Evolutionary conservation across 64 coral and sea anemone species (phyloP), one percentile per base, ranked within the genome.

Genomic region (Pocillopora verrucosa): DNA sequence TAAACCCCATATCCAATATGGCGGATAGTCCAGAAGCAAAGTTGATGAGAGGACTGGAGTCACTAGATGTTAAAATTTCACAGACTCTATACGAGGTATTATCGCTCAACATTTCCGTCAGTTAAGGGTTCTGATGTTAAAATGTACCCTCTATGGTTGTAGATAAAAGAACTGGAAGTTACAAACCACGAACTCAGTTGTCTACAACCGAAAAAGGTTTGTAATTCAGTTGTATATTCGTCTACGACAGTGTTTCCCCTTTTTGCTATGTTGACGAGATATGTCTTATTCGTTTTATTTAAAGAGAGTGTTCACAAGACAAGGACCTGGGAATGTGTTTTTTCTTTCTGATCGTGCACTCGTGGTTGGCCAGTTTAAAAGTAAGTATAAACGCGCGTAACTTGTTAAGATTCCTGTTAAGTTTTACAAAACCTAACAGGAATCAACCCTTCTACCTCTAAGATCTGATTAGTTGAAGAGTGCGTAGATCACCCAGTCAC

Each of bases 261-360:
- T 20, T 69, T 69, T 69, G 20, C 19, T 0, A n/a, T 20, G 10
- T 56, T 16, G 2, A 84, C 11, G 12, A 25, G n/a, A n/a, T 4
- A 24, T 0, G 19, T 65, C 30, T 1, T 4, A 20, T 65, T 1
- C 13, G 1, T 72, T 11, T 84, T 10, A 1, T 84, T 72, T 69
- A 19, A 22, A 84, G 82, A 72, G 5, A 14, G 82, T 84, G 0
- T 84, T 56, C 65, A 70, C 82, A 72, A 84, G 82, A 72, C 82
- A 84, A 13, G 82, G 82, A 15, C 22, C 82, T 1, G 82, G 82
- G 34, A 72, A 84, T 38, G 51, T 84, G 37, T 72, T 84, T 41
- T 84, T 84, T 84, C 61, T 84, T 20, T 84, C 82, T 84, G 38
- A 84, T 56, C 65, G 82, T 24, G 12, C 82, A n/a, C 64, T 10